Conservation (phyloP, 2,888 invertebrate genomes). For the Nymphalis urticae region DNA sequence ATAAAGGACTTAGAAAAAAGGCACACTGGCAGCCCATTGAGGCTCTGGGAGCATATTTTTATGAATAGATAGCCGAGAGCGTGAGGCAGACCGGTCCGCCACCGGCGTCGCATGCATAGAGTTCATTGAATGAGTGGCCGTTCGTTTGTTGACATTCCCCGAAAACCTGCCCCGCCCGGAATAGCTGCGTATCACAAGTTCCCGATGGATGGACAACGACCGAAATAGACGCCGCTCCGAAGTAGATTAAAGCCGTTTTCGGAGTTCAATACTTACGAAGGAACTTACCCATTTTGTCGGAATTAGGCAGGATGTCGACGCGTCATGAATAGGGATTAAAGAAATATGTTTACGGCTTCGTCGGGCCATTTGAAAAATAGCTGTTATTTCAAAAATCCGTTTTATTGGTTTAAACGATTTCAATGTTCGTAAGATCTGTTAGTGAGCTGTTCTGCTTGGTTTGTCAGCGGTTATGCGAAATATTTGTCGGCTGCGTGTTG, state of each 20-base stretch:
- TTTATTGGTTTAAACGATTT: constrained; percentile 22
- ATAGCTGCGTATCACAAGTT: constrained; percentile 60
- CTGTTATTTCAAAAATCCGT: constrained; percentile 26
- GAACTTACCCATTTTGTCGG: constrained; percentile 56
- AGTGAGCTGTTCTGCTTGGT: constrained; percentile 31
- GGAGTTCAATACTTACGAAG: constrained; percentile 58
- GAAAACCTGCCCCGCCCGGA: constrained; percentile 79
- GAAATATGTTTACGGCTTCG: constrained; percentile 30
- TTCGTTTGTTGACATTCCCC: constrained; percentile 81
- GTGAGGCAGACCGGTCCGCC: constrained; percentile 65
- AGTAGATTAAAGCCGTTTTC: constrained; percentile 69
- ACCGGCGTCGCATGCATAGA: constrained; percentile 68
- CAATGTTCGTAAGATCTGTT: constrained; percentile 22
- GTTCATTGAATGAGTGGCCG: constrained; percentile 79
- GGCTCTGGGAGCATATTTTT: constrained; percentile 74
- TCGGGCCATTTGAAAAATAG: constrained; percentile 28
- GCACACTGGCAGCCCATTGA: constrained; percentile 68
- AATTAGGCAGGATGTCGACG: constrained; percentile 48
- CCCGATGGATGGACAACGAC: constrained; percentile 74
- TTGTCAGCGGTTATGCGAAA: constrained; percentile 25
- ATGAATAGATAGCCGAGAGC: constrained; percentile 67
- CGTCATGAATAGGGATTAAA: constrained; percentile 38
- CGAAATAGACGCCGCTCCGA: constrained; percentile 69
- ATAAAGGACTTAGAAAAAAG: constrained; percentile 47
- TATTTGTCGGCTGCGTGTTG: constrained; percentile 10